Evolutionary conservation across 2,113 vertebrate genomes (phyloP).

Genomic region (Emydocephalus ijimae): DNA sequence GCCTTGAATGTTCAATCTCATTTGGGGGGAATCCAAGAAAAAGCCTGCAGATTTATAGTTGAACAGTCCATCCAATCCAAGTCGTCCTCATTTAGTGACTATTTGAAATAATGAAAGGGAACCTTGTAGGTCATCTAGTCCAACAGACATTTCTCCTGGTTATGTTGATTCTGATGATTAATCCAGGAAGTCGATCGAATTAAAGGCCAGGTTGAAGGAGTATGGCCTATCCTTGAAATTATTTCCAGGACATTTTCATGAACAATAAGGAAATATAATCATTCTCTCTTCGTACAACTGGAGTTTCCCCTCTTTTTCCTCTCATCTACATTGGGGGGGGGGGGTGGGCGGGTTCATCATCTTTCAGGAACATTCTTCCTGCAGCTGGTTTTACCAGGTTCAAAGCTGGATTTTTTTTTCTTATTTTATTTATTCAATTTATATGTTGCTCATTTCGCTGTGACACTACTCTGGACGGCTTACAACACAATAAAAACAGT

Average conservation of each 20-base stretch:
- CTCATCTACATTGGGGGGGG: rapidly evolving
- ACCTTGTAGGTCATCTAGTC: too few species aligned
- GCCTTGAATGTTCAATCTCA: not conserved
- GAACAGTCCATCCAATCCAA: not conserved
- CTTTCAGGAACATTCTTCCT: rapidly evolving
- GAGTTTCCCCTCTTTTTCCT: rapidly evolving
- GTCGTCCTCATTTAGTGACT: not conserved
- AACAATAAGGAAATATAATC: not conserved
- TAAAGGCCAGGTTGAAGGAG: not conserved
- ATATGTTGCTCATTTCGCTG: too few species aligned
- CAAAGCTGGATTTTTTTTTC: not conserved
- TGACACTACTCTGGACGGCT: too few species aligned
- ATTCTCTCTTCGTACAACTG: not conserved
- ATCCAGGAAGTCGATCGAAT: not conserved
- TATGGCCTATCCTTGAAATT: not conserved
- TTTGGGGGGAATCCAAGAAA: not conserved
- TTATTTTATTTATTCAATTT: not conserved
- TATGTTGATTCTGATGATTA: not conserved
- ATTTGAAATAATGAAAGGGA: not conserved
- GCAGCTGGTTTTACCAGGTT: not conserved
- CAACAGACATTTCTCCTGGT: not conserved
- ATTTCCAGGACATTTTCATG: not conserved
- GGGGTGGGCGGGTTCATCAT: rapidly evolving
- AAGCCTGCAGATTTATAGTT: not conserved
- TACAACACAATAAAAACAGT: too few species aligned